Conservation (phyloP, 2,797 vertebrate genomes). For the Balearica regulorum region DNA sequence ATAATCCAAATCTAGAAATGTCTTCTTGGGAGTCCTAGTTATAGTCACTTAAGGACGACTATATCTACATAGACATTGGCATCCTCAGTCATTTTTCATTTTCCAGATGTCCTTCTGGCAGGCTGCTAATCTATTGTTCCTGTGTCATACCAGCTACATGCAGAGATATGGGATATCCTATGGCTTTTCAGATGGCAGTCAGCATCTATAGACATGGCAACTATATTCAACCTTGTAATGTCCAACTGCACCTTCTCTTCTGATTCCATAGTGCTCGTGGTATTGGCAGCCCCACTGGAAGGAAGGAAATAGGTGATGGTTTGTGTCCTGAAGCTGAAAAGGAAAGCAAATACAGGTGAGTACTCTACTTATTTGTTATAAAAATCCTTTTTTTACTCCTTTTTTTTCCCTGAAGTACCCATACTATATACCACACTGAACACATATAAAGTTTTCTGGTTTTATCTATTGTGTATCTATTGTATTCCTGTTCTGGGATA, state of each 20-base stretch:
- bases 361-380: neutral
- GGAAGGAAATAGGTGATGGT: neutral
- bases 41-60: neutral
- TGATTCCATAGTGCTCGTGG: neutral
- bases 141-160: neutral
- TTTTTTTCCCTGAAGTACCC: accelerated
- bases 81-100: neutral
- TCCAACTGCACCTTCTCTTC: neutral
- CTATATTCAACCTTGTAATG: neutral
- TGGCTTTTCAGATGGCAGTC: neutral
- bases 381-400: neutral
- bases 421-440: neutral
- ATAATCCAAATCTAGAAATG: neutral
- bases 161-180: neutral
- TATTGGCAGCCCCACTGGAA: neutral
- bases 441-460: neutral
- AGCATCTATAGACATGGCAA: neutral
- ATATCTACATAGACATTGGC: neutral
- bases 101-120: neutral
- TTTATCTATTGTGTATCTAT: neutral
- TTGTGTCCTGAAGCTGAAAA: neutral
- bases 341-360: neutral
- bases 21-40: neutral
- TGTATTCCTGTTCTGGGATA: neutral
- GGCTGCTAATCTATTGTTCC: neutral